These are phyloP conservation scores for Rallus limicola DNA, from an alignment of 2,113 vertebrate species.

Conservation along the genomic window DNA sequence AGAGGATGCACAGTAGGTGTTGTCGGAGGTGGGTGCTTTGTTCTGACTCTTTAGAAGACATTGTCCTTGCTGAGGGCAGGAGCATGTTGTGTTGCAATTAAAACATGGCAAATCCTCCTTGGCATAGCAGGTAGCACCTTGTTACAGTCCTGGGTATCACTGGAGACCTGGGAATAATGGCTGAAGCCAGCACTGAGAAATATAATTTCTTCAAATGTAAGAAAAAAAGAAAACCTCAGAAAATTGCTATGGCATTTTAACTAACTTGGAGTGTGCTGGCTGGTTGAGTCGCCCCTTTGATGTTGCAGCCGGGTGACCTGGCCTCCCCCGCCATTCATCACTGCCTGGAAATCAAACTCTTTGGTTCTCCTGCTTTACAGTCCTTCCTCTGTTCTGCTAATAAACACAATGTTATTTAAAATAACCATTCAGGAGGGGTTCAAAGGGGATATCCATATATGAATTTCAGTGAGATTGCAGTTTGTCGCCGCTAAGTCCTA, in stretches of 20 bases:
- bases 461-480: constrained; percentile 39
- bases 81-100: neutral
- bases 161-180: constrained; percentile 10
- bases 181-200: constrained; percentile 21
- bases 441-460: constrained; percentile 52
- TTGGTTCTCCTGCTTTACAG: constrained; percentile 40
- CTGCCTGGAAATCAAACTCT: constrained; percentile 53
- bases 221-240: constrained; percentile 44
- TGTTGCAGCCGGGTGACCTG: constrained; percentile 60
- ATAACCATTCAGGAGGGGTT: constrained; percentile 27
- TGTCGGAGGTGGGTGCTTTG: neutral
- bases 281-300: constrained; percentile 57
- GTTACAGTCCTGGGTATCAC: neutral
- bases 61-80: neutral
- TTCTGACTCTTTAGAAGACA: neutral
- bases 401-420: constrained; percentile 61
- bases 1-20: accelerated
- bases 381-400: constrained; percentile 54
- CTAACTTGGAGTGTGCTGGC: constrained; percentile 62
- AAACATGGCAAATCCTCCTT: neutral
- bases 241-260: constrained; percentile 56
- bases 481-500: neutral
- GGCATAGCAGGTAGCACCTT: neutral
- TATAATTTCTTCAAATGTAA: constrained; percentile 62
- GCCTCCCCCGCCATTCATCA: constrained; percentile 62